Evolutionary conservation across 2,888 invertebrate genomes (phyloP).

Genomic region (Oligia latruncula): DNA sequence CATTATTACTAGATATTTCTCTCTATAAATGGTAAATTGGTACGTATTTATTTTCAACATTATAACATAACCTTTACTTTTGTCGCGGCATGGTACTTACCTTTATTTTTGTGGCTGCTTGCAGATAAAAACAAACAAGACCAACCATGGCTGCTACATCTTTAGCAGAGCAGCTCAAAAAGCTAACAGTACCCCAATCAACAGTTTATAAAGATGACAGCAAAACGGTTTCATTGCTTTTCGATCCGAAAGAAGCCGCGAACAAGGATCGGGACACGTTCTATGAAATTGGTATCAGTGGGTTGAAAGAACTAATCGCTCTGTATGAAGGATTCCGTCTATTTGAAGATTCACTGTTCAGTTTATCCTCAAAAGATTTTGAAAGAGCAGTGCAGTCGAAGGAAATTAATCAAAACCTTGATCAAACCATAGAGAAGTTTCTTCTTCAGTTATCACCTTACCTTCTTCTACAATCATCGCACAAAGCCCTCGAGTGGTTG

Average conservation of each 20-base stretch:
- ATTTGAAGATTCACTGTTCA: conserved; percentile 94
- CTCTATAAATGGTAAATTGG: not conserved
- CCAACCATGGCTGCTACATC: conserved; percentile 90
- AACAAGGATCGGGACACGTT: conserved; percentile 95
- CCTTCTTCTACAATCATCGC: conserved; percentile 94
- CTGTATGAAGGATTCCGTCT: conserved; percentile 93
- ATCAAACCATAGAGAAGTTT: conserved; percentile 94
- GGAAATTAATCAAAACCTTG: conserved; percentile 94
- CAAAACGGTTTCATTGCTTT: conserved; percentile 95
- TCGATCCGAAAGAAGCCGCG: conserved; percentile 97
- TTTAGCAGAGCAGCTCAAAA: conserved; percentile 94
- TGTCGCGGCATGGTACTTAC: conserved; percentile 3
- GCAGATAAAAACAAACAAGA: conserved; percentile 37
- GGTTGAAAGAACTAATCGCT: conserved; percentile 94
- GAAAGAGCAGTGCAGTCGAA: conserved; percentile 94
- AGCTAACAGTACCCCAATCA: conserved; percentile 94
- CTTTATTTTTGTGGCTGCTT: conserved; percentile 8
- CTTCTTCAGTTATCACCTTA: conserved; percentile 96
- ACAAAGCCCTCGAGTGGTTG: conserved; percentile 98
- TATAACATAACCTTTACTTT: conserved; percentile 20
- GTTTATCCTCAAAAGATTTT: conserved; percentile 93
- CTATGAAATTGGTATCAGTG: conserved; percentile 96
- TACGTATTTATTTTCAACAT: conserved; percentile 15
- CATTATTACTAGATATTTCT: not conserved
- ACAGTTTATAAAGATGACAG: conserved; percentile 91